phyloP scores from a whole-genome alignment of 2,113 vertebrate species.

The human (Homo sapiens) region GRCh38 chr4:37903501-37904000 shows the following conservation, averaged over 20 bases:
- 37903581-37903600: neutral
- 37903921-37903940: neutral
- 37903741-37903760: neutral
- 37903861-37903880: neutral
- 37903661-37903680: neutral
- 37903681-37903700: neutral
- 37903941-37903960: neutral
- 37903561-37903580: neutral
- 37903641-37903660: neutral
- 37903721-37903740: neutral
- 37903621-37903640: neutral
- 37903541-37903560: neutral
- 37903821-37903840: neutral
- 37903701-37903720: neutral
- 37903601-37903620: neutral
- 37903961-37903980: neutral
- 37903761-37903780: neutral
- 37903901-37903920: neutral
- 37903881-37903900: neutral
- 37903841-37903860: neutral
- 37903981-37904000: rapidly evolving
- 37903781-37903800: too few relatives aligned
- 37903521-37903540: neutral
- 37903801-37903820: rapidly evolving
- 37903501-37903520: neutral